Base-by-base conservation (phyloP, 2,888 invertebrate genomes). In the Myopa testacea region DNA sequence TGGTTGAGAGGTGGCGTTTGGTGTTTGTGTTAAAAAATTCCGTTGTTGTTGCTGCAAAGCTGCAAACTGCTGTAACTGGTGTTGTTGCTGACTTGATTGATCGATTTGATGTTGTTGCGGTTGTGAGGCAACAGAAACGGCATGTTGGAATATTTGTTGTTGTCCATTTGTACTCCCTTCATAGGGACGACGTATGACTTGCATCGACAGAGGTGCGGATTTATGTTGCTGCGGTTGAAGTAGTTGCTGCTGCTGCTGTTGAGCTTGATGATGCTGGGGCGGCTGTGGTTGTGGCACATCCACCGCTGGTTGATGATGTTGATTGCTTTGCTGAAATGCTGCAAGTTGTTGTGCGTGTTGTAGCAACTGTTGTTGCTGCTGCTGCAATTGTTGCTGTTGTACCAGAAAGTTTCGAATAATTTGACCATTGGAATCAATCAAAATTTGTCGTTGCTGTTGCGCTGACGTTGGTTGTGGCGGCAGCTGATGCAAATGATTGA, bases 391-490 rank as follows among this genome's bases (percentile, higher is more conserved):
- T 52, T 81, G 83, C 37, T 80, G 82, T 65, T 85, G 88, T 65
- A 88, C 80, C 19, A 88, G 78, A 81, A 88, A 86, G 75, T 89
- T 88, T 0, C 88, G 87, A 75, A 88, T 88, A 45, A 88, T 87
- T 81, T 88, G 88, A 0, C 88, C 88, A 82, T 88, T 88, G 0
- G 88, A 87, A 81, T 88, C 88, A 6, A 88, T 86, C 52, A 88
- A 81, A 58, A 88, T 84, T 78, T 88, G 88, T 5, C 88, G 85
- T 26, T 77, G 81, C n/a, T 81, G 75, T 4, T 79, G 80, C 6
- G 72, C 75, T 10, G 78, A 81, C 4, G 76, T 78, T 38, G 80
- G 80, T 50, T 81, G 80, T 34, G 83, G 85, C 80, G 69, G 73
- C 81, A 52, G 76, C 82, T 84, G 71, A 3, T 74, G 73, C 16